These are phyloP conservation scores for Epinephelus lanceolatus DNA, from an alignment of 2,113 vertebrate species.

Conservation along the genomic window DNA sequence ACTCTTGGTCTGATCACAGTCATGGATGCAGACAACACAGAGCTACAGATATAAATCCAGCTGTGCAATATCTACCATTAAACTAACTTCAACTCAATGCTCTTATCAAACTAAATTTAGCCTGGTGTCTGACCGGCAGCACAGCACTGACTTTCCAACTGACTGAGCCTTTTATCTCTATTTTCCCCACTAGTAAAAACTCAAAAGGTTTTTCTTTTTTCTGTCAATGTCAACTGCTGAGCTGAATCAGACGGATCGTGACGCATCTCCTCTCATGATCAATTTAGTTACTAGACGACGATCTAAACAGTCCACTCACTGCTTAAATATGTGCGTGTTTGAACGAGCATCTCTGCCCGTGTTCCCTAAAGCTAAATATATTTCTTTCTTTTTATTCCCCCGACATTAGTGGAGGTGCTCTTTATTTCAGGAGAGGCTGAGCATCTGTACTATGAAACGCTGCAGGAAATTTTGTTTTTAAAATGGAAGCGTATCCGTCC, in stretches of 20 bases:
- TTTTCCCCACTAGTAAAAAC: background rate
- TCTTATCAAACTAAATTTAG: background rate
- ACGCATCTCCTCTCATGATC: background rate
- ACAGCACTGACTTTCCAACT: background rate
- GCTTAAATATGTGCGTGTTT: background rate
- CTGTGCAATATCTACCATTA: constrained; percentile 4
- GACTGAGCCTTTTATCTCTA: constrained; percentile 20
- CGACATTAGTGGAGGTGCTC: background rate
- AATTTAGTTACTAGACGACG: background rate
- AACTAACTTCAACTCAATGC: background rate
- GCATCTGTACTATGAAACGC: background rate
- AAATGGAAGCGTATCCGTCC: background rate
- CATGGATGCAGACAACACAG: background rate
- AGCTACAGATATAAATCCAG: background rate
- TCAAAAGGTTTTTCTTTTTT: background rate
- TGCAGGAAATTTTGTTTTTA: background rate
- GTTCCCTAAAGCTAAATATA: background rate
- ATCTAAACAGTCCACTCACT: background rate
- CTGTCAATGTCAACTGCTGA: constrained; percentile 15
- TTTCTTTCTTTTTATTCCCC: background rate
- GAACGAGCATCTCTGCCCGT: background rate
- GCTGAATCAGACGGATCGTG: constrained; percentile 12
- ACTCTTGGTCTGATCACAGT: background rate
- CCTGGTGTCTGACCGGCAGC: background rate
- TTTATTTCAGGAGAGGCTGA: background rate